phyloP scores from a whole-genome alignment of 2,797 vertebrate species.

The Buphagus erythrorhynchus region DNA sequence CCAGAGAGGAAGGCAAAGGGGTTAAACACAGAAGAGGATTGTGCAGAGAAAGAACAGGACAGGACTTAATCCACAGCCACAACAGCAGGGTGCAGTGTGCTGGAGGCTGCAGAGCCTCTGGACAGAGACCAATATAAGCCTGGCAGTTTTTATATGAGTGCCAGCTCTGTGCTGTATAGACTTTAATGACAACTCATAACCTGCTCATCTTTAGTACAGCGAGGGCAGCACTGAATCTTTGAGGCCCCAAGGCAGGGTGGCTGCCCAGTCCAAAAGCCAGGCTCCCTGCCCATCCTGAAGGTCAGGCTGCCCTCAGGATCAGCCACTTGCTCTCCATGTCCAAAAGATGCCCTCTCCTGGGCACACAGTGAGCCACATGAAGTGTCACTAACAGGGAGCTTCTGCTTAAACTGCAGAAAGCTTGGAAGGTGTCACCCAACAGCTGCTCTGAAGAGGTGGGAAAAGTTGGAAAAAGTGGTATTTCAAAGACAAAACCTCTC shows the following conservation, averaged over 20 bases:
- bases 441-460: neutral
- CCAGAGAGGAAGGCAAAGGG: neutral
- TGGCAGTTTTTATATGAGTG: neutral
- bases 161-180: neutral
- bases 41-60: neutral
- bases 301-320: constrained; percentile 13
- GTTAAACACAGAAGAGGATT: neutral
- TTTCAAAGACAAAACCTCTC: neutral
- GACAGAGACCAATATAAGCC: neutral
- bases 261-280: neutral
- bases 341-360: constrained; percentile 36
- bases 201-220: rapidly evolving
- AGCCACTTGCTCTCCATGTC: neutral
- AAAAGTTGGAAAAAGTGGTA: neutral
- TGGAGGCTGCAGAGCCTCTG: neutral
- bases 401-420: neutral
- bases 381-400: neutral
- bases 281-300: neutral
- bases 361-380: neutral
- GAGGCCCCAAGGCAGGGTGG: neutral
- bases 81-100: neutral
- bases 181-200: neutral
- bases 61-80: neutral
- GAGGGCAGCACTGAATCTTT: neutral
- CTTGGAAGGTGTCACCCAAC: neutral